Evolutionary conservation across 2,113 vertebrate species (phyloP).

Genomic region (Elaphurus davidianus): DNA sequence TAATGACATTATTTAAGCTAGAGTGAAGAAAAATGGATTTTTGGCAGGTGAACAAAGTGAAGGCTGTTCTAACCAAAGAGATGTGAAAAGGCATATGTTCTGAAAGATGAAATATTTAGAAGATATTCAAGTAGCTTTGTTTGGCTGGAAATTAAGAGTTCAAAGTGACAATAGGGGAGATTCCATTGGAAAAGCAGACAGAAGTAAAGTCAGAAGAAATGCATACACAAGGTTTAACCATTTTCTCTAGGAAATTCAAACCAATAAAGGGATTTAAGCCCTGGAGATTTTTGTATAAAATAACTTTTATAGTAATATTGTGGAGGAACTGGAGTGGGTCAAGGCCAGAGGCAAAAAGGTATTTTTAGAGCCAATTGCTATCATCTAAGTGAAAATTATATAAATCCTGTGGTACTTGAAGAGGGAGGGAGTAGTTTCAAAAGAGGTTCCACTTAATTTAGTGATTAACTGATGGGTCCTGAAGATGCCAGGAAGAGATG

Average conservation of each 20-base stretch:
- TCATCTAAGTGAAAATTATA: background rate
- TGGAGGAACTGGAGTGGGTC: background rate
- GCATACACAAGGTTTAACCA: background rate
- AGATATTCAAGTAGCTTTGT: background rate
- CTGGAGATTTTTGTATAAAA: background rate
- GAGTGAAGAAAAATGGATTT: background rate
- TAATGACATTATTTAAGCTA: background rate
- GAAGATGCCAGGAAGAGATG: background rate
- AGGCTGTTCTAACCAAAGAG: background rate
- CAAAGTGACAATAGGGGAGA: background rate
- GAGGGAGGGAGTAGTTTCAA: background rate
- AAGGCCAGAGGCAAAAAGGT: background rate
- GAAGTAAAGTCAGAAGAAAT: background rate
- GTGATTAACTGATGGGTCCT: background rate
- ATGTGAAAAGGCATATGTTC: background rate
- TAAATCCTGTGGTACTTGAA: background rate
- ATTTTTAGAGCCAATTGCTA: background rate
- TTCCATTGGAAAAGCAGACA: background rate
- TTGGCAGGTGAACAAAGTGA: background rate
- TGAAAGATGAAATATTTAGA: background rate
- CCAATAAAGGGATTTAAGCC: background rate
- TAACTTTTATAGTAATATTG: background rate
- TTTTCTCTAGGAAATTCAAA: constrained; percentile 2
- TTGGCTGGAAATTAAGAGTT: background rate
- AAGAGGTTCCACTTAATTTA: background rate